Base-by-base conservation (phyloP, 2,113 vertebrate species). In the Platysteira castanea region DNA sequence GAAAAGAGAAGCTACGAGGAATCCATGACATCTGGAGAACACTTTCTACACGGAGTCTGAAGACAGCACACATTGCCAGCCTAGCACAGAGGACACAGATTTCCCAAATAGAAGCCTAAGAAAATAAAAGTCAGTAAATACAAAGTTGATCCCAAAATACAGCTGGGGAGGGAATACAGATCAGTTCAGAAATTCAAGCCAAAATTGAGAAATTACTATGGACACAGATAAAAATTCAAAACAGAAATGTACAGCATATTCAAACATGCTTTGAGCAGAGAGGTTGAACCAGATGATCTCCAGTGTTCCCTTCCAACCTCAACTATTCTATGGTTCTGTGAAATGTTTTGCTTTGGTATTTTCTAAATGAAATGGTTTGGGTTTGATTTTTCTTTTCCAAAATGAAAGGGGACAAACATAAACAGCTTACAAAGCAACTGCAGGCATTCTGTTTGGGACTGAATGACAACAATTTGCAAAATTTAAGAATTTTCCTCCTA, bases 341-440 rank as follows among this genome's bases (percentile, higher is more conserved):
- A 93, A 93, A 90, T 86, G 41, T 92, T 95, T 95, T 94, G 24
- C 92, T 94, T 90, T 76, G 90, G 75, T 92, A 79, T 97, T 95
- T 91, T 94, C 90, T 88, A 93, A 91, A 90, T 93, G 1, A 85
- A 94, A 96, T 83, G 57, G 65, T 54, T 85, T 90, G 78, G 65
- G 20, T 56, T 83, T 76, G 24, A 86, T 65, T 93, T 79, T 81
- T 54, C 49, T 88, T 69, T 81, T 69, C 75, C 85, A 83, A 79
- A 94, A 94, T 94, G 67, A 92, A 94, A 96, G n/a, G 26, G 75
- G 53, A 92, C 82, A 85, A 90, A 96, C 53, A 85, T 42, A 91
- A 83, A 73, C 52, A 79, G 31, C 37, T 65, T 61, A 57, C 47
- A 94, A 93, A 94, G 92, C 82, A 93, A 49, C 23, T 83, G 21